Evolutionary conservation across 2,113 vertebrate genomes (phyloP).

Genomic region (Dicerorhinus sumatrensis): DNA sequence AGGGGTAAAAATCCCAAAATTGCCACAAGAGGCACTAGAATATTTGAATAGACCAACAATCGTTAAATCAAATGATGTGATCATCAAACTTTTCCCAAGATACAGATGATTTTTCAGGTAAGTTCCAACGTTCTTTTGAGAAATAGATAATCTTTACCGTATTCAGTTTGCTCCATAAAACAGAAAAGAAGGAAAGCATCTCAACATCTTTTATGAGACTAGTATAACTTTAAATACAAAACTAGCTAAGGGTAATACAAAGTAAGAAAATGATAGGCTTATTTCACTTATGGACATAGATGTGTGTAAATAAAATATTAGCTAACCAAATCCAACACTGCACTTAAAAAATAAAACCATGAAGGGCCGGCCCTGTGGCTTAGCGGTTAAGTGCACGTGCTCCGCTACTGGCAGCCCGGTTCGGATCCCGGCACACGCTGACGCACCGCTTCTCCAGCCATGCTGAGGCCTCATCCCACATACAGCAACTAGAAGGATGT

Average conservation of each 20-base stretch:
- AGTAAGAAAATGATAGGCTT: background rate
- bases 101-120: background rate
- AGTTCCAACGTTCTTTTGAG: background rate
- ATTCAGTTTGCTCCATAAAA: background rate
- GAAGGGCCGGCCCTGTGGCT: no score
- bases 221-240: background rate
- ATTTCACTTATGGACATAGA: background rate
- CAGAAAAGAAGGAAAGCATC: background rate
- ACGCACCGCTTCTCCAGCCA: no score
- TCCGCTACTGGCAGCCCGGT: no score
- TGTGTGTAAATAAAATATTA: constrained; percentile 39
- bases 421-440: no score
- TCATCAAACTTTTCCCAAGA: background rate
- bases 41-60: background rate
- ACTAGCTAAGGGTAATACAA: background rate
- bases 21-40: background rate
- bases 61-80: background rate
- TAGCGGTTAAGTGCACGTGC: no score
- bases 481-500: no score
- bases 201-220: background rate
- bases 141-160: background rate
- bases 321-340: background rate
- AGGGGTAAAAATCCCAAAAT: background rate
- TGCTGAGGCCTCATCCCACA: no score
- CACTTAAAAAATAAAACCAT: background rate